Evolutionary conservation across 2,888 invertebrate species (phyloP).

Genomic region (Sisyra terminalis): DNA sequence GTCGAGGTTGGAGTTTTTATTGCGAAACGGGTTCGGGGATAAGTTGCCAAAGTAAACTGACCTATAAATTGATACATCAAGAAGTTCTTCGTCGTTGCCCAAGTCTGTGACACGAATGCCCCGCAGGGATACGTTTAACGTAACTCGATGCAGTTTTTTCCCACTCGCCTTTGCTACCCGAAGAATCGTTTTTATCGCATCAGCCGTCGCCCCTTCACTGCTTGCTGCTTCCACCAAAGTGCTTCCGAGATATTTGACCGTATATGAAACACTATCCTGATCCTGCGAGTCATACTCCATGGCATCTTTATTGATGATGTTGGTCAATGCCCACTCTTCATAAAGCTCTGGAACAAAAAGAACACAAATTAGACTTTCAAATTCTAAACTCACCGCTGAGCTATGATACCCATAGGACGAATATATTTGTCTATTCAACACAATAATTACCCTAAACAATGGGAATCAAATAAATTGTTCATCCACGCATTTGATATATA

Average conservation of each 20-base stretch:
- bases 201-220: constrained; percentile 58
- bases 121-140: constrained; percentile 53
- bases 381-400: too few relatives aligned
- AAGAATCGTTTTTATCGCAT: constrained; percentile 67
- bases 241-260: constrained; percentile 60
- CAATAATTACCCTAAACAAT: too few relatives aligned
- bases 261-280: constrained; percentile 32
- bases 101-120: constrained; percentile 63
- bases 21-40: too few relatives aligned
- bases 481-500: too few relatives aligned
- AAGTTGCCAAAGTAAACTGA: constrained; percentile 20
- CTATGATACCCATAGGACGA: too few relatives aligned
- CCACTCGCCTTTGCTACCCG: constrained; percentile 41
- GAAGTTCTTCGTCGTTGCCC: constrained; percentile 48
- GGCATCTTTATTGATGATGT: constrained; percentile 36
- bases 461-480: too few relatives aligned
- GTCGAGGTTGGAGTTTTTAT: too few relatives aligned
- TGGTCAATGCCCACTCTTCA: constrained; percentile 50
- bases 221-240: constrained; percentile 60
- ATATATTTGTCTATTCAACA: too few relatives aligned
- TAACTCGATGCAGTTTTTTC: constrained; percentile 42
- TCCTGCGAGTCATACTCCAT: constrained; percentile 22
- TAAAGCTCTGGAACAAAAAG: constrained; percentile 37
- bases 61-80: constrained; percentile 77
- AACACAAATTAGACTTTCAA: constrained; percentile 4